Evolutionary conservation across 2,113 vertebrate species (phyloP), one percentile per base, ranked within the genome.

Genomic region (Scatophagus argus): DNA sequence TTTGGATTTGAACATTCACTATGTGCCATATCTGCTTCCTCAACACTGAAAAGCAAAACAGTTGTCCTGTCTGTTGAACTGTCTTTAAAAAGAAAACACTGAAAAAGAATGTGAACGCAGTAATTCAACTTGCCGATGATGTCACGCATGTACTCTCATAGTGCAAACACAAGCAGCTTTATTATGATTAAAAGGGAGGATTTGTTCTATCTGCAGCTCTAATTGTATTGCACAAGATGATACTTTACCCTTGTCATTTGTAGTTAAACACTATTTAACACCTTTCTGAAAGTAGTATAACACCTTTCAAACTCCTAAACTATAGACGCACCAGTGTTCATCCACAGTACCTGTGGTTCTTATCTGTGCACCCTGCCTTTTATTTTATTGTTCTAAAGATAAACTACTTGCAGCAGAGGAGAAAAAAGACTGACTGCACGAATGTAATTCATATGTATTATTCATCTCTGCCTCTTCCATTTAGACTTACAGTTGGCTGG

Each of bases 311-410:
- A 56, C 58, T 31, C 27, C n/a, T 77, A 44, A 69, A 74, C 78
- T 74, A 60, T 36, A 43, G 71, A 60, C 19, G 4, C 32, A 29
- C 47, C 29, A 4, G 12, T 43, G 74, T 74, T 75, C 59, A 43
- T 72, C 68, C 31, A 78, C 63, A 76, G 51, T 62, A 75, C 32
- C 34, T 69, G 72, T 21, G 4, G 8, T 59, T 87, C 90, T 81
- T 84, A 81, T 88, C 73, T 51, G 70, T 88, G 43, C 68, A 82
- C 59, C 78, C 89, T 60, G 69, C 39, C 59, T 83, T 83, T 62
- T 80, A 74, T 79, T 91, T 92, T 72, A 91, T 89, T 88, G 86
- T 92, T 86, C 77, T 80, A 84, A 91, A 91, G 92, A 88, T 84
- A 67, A 87, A 79, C 87, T 85, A 85, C 84, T 81, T 87, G 87